These are phyloP conservation scores for Venusia cambrica DNA, from an alignment of 2,888 invertebrate species.

Conservation along the genomic window DNA sequence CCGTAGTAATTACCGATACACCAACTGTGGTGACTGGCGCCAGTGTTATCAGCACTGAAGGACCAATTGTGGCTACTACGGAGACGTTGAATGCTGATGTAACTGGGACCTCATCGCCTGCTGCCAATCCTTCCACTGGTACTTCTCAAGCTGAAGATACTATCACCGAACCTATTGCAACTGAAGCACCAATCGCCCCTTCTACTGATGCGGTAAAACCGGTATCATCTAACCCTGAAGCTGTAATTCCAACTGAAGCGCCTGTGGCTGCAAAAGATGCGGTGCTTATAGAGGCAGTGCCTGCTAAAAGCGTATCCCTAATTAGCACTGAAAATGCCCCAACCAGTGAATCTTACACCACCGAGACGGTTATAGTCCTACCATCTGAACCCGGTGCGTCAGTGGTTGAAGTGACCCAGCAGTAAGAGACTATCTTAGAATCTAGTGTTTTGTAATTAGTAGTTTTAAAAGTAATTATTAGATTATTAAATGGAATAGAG, in stretches of 20 bases:
- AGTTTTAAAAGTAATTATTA: conserved; percentile 29
- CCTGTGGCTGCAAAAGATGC: no score
- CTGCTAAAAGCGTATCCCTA: neutral
- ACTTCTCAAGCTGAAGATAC: conserved; percentile 4
- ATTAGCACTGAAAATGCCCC: conserved; percentile 13
- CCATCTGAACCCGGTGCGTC: conserved; percentile 55
- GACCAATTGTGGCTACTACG: no score
- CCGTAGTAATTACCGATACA: neutral
- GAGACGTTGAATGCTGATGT: conserved; percentile 1
- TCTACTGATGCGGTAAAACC: conserved; percentile 9
- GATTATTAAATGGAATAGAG: conserved; percentile 30
- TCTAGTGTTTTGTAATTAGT: conserved; percentile 23
- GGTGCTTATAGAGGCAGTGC: conserved; percentile 10
- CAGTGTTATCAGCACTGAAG: neutral
- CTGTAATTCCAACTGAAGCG: conserved; percentile 1
- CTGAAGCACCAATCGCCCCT: conserved; percentile 5
- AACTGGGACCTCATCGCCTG: neutral
- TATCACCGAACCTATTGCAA: conserved; percentile 5
- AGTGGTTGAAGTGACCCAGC: conserved; percentile 54
- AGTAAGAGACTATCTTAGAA: conserved; percentile 33
- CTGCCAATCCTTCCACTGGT: neutral
- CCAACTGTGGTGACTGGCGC: neutral
- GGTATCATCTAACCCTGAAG: conserved; percentile 2
- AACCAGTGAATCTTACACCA: conserved; percentile 9
- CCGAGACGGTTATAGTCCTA: conserved; percentile 27